Base-by-base conservation (phyloP, 2,888 invertebrate species). In the Ochropleura leucogaster region DNA sequence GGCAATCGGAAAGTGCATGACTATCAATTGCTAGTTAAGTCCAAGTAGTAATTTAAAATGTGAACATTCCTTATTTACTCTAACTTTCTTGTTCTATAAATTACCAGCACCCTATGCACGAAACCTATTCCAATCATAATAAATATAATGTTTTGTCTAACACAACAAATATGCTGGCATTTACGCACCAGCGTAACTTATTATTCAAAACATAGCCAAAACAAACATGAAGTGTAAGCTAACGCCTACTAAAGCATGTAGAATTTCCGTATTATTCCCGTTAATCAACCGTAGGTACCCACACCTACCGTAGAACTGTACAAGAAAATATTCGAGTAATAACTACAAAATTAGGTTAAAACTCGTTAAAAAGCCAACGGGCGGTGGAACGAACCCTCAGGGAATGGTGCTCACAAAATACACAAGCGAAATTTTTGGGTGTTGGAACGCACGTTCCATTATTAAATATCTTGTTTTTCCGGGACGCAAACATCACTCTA, bases 301-400 rank as follows among this genome's bases (percentile, higher is more conserved):
- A n/a, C n/a, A n/a, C 55, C 46, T n/a, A 30, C 59, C 40, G 57
- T 81, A 30, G 30, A n/a, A 51, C 66, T n/a, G 46, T 80, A 72
- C 44, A 69, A 44, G 63, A 77, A 80, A 77, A 80, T 77, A 70
- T 80, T 83, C 20, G 44, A 68, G 77, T 77, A 77, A 68, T 80
- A 83, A 72, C 66, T 67, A 80, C 51, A 74, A 77, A 72, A 78
- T 74, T 72, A 69, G 75, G 66, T 86, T 77, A 68, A 51, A 85
- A 80, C 74, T 80, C 75, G 71, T 84, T 80, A 83, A 73, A 84
- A 83, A 76, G 64, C 74, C 70, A 75, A 63, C 68, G 72, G 55
- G 75, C 64, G 72, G 62, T 66, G 44, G 68, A 53, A 83, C 70
- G 42, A 72, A 46, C 72, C 80, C 74, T 74, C 14, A 57, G 77